Percentiles rank a stretch among this genome's conserved stretches.
phyloP scores from a whole-genome alignment of 2,113 vertebrate species.

The Oophaga pumilio region DNA sequence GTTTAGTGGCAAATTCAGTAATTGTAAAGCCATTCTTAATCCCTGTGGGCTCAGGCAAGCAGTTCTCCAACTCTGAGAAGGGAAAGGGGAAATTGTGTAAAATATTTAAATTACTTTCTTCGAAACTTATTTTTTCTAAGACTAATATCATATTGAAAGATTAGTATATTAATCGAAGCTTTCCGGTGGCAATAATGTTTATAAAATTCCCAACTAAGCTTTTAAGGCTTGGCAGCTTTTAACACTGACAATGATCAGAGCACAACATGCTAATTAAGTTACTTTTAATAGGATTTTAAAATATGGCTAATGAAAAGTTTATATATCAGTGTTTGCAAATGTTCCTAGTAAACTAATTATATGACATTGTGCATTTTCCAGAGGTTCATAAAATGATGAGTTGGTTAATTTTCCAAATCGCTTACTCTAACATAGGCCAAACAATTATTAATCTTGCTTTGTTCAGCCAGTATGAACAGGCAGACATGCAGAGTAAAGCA shows the following conservation, averaged over 20 bases:
- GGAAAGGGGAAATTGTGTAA: background rate
- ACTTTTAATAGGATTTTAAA: slow-evolving; percentile 6
- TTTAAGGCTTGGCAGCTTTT: slow-evolving; percentile 6
- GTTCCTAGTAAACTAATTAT: background rate
- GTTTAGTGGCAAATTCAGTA: background rate
- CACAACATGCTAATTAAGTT: background rate
- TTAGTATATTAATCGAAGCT: slow-evolving; percentile 2
- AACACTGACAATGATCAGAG: slow-evolving; percentile 12
- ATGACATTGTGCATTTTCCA: background rate
- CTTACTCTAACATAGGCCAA: background rate
- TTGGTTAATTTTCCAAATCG: background rate
- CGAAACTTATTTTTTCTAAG: background rate
- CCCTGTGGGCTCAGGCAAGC: background rate
- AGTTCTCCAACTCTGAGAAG: background rate
- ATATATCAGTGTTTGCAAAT: slow-evolving; percentile 5
- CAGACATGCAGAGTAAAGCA: background rate
- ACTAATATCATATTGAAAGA: background rate
- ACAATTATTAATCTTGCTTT: background rate
- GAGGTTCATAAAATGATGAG: background rate
- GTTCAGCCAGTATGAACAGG: background rate
- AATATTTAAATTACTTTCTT: background rate
- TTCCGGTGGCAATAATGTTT: background rate
- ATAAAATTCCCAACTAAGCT: slow-evolving; percentile 10
- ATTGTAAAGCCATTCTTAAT: background rate
- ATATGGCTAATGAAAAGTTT: background rate